These are phyloP conservation scores for Silurus glanis DNA, from an alignment of 2,113 vertebrate genomes.

Conservation along the genomic window DNA sequence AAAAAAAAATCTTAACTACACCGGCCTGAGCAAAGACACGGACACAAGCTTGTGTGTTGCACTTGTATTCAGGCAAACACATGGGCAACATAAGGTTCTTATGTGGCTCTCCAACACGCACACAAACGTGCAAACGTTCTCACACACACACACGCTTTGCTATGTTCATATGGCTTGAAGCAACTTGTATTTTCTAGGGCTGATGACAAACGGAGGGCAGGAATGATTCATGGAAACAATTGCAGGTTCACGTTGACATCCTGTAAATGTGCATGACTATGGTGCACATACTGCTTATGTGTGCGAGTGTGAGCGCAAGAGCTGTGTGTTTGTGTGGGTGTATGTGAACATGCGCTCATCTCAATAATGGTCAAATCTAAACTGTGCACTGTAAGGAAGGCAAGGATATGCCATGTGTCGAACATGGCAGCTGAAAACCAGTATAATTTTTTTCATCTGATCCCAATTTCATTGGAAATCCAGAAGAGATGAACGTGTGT, in stretches of 20 bases:
- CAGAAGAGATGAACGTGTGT: background rate
- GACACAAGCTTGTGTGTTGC: constrained; percentile 8
- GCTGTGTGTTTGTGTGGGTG: background rate
- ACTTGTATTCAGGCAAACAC: background rate
- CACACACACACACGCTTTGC: constrained; percentile 55
- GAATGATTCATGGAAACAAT: background rate
- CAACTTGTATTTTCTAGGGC: constrained; percentile 7
- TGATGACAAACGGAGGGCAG: constrained; percentile 20
- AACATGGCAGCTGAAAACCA: background rate
- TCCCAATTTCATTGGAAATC: background rate
- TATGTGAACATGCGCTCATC: background rate
- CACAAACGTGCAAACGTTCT: background rate
- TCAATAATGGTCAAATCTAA: background rate
- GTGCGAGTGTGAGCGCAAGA: background rate
- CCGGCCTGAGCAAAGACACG: background rate
- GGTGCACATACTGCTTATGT: background rate
- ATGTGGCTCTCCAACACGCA: background rate
- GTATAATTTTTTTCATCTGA: too few relatives aligned
- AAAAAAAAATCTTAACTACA: background rate
- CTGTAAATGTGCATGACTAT: background rate
- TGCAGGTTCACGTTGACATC: constrained; percentile 9
- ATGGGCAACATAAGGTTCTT: background rate
- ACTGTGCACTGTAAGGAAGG: background rate
- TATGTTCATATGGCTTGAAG: background rate
- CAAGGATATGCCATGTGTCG: background rate